Conservation (phyloP, 2,888 invertebrate genomes). For the Ptychoptera albimana region DNA sequence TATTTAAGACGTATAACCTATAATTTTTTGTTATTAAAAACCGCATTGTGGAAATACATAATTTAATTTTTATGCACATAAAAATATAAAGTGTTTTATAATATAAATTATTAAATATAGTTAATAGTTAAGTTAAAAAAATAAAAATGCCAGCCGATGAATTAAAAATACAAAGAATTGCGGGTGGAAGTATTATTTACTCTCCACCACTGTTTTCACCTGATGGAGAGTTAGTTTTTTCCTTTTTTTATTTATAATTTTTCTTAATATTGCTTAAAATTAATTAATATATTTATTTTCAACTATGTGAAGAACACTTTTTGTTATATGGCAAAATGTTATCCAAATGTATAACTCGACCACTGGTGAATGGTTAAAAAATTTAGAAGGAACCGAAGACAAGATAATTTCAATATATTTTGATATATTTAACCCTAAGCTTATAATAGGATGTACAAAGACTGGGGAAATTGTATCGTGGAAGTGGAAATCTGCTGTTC, state of each 20-base stretch:
- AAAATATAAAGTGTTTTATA: too few relatives aligned
- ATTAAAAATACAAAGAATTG: conserved; percentile 37
- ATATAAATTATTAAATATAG: too few relatives aligned
- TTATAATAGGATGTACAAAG: conserved; percentile 37
- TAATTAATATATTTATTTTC: too few relatives aligned
- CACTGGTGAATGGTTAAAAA: conserved; percentile 45
- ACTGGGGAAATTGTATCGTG: conserved; percentile 39
- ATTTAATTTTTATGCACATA: too few relatives aligned
- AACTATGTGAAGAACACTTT: conserved; percentile 35
- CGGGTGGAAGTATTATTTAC: conserved; percentile 44
- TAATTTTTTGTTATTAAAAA: too few relatives aligned
- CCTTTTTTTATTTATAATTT: not conserved
- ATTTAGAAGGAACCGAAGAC: conserved; percentile 36
- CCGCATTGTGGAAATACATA: too few relatives aligned
- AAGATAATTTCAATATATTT: conserved; percentile 36
- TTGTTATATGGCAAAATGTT: conserved; percentile 39
- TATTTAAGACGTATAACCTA: too few relatives aligned
- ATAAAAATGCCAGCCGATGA: conserved; percentile 18
- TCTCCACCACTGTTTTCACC: conserved; percentile 43
- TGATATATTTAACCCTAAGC: conserved; percentile 29
- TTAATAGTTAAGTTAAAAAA: too few relatives aligned
- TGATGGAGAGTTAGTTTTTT: conserved; percentile 41
- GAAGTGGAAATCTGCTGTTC: conserved; percentile 42
- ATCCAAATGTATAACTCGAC: conserved; percentile 45
- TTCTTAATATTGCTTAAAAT: too few relatives aligned